Evolutionary conservation across 64 coral and sea anemone species (phyloP), one percentile per base, ranked within the genome.

Genomic region (Actinia tenebrosa): DNA sequence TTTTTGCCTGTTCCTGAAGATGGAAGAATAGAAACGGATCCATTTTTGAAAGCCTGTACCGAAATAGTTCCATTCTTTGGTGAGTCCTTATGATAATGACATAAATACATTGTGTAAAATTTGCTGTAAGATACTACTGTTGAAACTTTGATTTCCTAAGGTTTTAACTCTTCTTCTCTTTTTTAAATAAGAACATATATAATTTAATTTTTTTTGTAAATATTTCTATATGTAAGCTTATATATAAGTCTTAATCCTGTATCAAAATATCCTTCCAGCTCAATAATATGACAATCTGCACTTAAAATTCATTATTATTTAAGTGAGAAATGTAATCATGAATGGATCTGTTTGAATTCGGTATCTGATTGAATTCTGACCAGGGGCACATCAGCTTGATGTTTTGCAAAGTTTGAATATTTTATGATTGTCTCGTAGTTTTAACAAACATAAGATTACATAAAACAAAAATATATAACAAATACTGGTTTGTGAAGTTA

Each of bases 31-130:
- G 93, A 99, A 78, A 99, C 97, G 6, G 87, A 86, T 53, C 72
- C 93, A 78, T 99, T 99, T 86, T 86, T 99, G 72, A 89, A 99
- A 78, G 97, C 97, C 45, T 92, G 93, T 71, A 66, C 83, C 63
- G 88, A 99, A 91, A 83, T 99, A 10, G 97, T 99, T 7, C 97
- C 97, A 11, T 99, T 99, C 89, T 99, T 99, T 66, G 97, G 97
- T 99, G 44, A 84, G 93, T 10, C 6, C n/a, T 69, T 50, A 50
- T 25, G 7, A 23, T 69, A 22, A 69, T 4, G 0, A 5, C 64
- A 30, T 19, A 18, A 23, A 69, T 4, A 23, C 9, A 22, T 37
- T 37, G 30, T 37, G 19, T 22, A 71, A 22, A 6, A 55, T 55
- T 55, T 71, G 30, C 30, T 37, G 11, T 30, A 30, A 42, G 25